Percentiles rank a stretch among this genome's conserved stretches.
Evolutionary conservation across 2,888 invertebrate species (phyloP).

Genomic region (Rhagonycha lutea): DNA sequence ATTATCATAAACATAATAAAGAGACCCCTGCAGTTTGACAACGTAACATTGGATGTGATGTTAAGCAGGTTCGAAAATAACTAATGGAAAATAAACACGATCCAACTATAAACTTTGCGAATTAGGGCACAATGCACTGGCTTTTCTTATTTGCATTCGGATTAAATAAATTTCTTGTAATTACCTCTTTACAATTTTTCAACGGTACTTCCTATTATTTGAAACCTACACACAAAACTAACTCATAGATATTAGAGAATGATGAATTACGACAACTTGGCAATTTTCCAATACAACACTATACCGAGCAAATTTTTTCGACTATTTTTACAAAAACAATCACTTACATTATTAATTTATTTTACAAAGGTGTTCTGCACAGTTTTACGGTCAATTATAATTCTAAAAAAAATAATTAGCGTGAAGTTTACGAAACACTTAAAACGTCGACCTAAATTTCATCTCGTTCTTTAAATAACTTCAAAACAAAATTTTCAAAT

Average conservation of each 20-base stretch:
- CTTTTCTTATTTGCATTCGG: slow-evolving; percentile 10
- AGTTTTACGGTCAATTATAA: slow-evolving; percentile 15
- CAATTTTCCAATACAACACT: slow-evolving; percentile 29
- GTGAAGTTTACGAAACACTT: slow-evolving; percentile 3
- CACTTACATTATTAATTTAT: slow-evolving; percentile 25
- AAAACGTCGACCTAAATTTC: slow-evolving; percentile 3
- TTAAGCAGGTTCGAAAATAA: slow-evolving; percentile 28
- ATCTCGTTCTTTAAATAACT: slow-evolving; percentile 1
- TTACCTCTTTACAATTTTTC: slow-evolving; percentile 29
- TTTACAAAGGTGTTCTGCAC: slow-evolving; percentile 12
- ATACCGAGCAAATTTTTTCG: slow-evolving; percentile 31
- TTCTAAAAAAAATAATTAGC: slow-evolving; percentile 7
- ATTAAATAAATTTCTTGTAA: slow-evolving; percentile 19
- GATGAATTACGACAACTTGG: slow-evolving; percentile 41
- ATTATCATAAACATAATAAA: slow-evolving; percentile 16
- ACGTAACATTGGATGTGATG: slow-evolving; percentile 26
- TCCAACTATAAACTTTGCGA: slow-evolving; percentile 7
- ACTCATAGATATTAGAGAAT: slow-evolving; percentile 41
- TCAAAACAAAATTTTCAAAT: background rate
- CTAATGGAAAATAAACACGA: slow-evolving; percentile 22
- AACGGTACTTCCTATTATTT: slow-evolving; percentile 39
- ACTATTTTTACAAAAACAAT: slow-evolving; percentile 32
- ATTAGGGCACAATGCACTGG: slow-evolving; percentile 8
- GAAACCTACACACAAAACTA: slow-evolving; percentile 38
- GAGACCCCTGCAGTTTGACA: slow-evolving; percentile 33